Conservation (phyloP, 2,113 vertebrate species). For the Leucosticte australis region DNA sequence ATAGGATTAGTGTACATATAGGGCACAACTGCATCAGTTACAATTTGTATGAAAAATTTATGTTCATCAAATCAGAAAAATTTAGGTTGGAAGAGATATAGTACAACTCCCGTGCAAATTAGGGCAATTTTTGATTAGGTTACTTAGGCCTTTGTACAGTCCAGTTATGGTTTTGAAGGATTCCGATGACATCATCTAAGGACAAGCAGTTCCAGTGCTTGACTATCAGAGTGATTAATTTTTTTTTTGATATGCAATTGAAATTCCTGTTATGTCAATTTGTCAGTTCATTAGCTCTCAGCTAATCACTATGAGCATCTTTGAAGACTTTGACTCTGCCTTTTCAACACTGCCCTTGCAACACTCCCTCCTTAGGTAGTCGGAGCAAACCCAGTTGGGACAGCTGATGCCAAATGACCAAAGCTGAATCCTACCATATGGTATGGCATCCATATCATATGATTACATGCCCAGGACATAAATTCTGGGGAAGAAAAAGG, state of each 20-base stretch:
- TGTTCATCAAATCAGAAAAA: background rate
- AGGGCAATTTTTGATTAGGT: background rate
- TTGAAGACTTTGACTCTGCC: background rate
- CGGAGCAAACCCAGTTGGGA: background rate
- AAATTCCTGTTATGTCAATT: background rate
- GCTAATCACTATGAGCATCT: background rate
- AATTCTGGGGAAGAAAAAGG: background rate
- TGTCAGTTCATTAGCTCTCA: background rate
- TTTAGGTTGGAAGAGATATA: background rate
- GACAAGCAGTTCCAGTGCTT: background rate
- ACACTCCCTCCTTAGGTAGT: background rate
- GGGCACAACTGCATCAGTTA: background rate
- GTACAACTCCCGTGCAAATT: background rate
- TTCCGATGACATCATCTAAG: background rate
- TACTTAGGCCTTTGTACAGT: background rate
- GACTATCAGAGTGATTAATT: background rate
- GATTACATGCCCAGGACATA: background rate
- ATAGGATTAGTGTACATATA: background rate
- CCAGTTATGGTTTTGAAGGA: background rate
- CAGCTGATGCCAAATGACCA: background rate
- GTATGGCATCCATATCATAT: background rate
- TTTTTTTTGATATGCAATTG: background rate
- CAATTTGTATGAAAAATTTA: background rate
- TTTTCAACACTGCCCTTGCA: background rate
- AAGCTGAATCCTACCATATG: background rate